A percentile compares a stretch with the other conserved stretches of the same genome.
Evolutionary conservation across 2,113 vertebrate species (phyloP).

Genomic region (Lepus americanus): DNA sequence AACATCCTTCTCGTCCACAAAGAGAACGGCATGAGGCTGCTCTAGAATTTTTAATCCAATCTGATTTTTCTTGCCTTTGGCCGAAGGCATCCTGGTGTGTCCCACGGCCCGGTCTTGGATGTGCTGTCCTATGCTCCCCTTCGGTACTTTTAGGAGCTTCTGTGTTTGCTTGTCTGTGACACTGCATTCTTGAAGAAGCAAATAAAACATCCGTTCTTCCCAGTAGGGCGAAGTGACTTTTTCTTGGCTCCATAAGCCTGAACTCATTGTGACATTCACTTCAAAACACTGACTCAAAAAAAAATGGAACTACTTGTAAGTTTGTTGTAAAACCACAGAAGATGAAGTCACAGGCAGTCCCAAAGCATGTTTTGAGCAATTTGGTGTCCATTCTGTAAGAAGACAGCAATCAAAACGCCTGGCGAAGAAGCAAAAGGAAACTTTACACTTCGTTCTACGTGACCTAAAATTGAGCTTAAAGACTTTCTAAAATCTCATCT

Average conservation of each 20-base stretch:
- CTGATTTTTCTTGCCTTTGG: constrained; percentile 95
- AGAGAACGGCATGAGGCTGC: constrained; percentile 94
- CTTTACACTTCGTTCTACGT: constrained; percentile 50
- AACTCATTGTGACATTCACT: constrained; percentile 93
- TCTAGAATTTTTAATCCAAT: constrained; percentile 95
- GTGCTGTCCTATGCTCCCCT: constrained; percentile 96
- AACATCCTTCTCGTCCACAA: constrained; percentile 96
- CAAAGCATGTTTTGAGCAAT: constrained; percentile 70
- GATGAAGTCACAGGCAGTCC: constrained; percentile 76
- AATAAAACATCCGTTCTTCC: constrained; percentile 96
- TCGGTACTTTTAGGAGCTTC: constrained; percentile 94
- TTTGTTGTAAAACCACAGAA: constrained; percentile 18
- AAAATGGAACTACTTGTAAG: constrained; percentile 57
- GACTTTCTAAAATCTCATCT: background rate
- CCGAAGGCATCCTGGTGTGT: constrained; percentile 91
- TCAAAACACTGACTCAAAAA: constrained; percentile 78
- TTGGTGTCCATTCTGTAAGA: constrained; percentile 81
- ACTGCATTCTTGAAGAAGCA: constrained; percentile 95
- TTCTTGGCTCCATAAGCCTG: constrained; percentile 97
- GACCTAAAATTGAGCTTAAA: constrained; percentile 20
- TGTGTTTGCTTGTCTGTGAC: constrained; percentile 95
- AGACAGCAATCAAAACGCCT: constrained; percentile 83
- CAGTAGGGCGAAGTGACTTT: constrained; percentile 94
- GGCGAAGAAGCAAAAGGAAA: constrained; percentile 73
- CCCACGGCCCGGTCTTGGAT: constrained; percentile 96